Percentiles rank a stretch among this genome's conserved stretches.
These are phyloP conservation scores for Corynorhinus townsendii DNA, from an alignment of 2,113 vertebrate species.

Conservation along the genomic window DNA sequence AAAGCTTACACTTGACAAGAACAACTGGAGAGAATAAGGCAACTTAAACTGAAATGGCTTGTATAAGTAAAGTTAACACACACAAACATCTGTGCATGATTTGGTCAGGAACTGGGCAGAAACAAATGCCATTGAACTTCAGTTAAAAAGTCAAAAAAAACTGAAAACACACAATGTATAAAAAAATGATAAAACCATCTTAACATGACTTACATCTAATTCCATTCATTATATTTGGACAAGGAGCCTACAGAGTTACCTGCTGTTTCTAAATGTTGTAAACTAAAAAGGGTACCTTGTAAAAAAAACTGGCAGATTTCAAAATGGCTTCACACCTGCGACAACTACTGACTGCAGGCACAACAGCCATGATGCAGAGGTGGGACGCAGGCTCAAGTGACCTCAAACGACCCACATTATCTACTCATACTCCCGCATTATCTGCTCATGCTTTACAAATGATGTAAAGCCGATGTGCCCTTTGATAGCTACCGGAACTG, in stretches of 20 bases:
- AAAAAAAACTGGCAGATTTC: not conserved
- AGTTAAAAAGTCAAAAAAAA: not conserved
- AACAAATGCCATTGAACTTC: constrained; percentile 1
- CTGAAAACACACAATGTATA: not conserved
- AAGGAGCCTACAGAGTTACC: not conserved
- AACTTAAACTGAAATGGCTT: constrained; percentile 76
- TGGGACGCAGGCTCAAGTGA: not conserved
- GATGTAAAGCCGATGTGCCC: not conserved
- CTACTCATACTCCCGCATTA: not conserved
- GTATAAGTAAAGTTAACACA: constrained; percentile 30
- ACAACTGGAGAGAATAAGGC: constrained; percentile 76
- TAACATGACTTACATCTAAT: not conserved
- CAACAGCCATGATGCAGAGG: not conserved
- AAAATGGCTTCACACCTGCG: not conserved
- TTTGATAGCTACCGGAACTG: not conserved
- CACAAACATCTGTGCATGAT: constrained; percentile 41
- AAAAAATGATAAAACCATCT: not conserved
- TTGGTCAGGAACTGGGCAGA: constrained; percentile 41
- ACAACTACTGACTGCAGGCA: not conserved
- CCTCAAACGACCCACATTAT: not conserved
- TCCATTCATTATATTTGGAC: not conserved
- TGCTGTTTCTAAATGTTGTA: constrained; percentile 4
- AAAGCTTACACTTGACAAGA: constrained; percentile 65
- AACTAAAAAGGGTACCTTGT: not conserved
- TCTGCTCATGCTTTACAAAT: not conserved